A percentile compares a stretch with the other conserved stretches of the same genome.
Evolutionary conservation across 2,113 vertebrate species (phyloP).

Genomic region (Sapajus apella): DNA sequence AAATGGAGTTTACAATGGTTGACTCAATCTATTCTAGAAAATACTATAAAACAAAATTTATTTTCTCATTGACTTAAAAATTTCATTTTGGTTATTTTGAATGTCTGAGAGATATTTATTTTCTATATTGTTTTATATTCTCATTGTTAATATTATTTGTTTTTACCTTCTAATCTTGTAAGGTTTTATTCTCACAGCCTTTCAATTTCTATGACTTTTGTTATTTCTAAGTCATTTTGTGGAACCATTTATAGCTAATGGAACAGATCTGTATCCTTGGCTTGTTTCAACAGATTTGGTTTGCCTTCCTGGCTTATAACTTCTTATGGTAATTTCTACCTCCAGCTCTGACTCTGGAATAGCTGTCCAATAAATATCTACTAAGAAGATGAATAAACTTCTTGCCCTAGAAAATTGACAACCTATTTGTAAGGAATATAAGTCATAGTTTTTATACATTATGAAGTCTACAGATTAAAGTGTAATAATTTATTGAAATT

Average conservation of each 20-base stretch:
- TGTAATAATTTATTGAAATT: background rate
- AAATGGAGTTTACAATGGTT: slow-evolving; percentile 10
- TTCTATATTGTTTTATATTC: background rate
- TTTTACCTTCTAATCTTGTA: background rate
- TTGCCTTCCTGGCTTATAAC: background rate
- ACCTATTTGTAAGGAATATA: background rate
- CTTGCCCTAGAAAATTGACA: background rate
- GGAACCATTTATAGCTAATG: background rate
- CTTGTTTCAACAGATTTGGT: background rate
- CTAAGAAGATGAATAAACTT: background rate
- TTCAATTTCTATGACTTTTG: background rate
- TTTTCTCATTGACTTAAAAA: background rate
- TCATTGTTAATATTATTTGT: background rate
- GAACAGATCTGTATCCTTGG: background rate
- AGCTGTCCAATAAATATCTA: background rate
- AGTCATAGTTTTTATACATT: background rate
- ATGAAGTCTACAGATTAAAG: background rate
- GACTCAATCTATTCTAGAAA: slow-evolving; percentile 22
- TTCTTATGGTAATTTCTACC: background rate
- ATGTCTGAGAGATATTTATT: background rate
- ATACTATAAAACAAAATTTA: background rate
- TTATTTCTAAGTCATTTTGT: slow-evolving; percentile 13
- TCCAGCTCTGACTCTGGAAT: background rate
- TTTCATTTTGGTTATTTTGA: slow-evolving; percentile 19
- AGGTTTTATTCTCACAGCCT: background rate